Conservation (phyloP, 2,113 vertebrate genomes). For the Ailurus styani region DNA sequence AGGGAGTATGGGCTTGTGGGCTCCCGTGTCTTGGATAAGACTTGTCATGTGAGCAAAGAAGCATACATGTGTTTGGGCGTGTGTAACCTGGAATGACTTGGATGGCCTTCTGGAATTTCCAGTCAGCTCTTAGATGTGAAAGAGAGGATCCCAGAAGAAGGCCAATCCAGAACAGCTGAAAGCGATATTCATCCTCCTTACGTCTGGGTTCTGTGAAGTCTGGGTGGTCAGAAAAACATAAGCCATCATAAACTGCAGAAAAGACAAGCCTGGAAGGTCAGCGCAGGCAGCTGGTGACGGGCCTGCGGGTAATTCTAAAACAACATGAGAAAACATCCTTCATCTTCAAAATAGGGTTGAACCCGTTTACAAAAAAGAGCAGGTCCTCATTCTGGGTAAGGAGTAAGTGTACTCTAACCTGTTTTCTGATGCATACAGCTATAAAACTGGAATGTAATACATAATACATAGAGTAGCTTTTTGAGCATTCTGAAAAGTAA, state of each 20-base stretch:
- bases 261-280: not conserved
- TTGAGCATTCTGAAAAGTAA: not conserved
- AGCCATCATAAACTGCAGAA: not conserved
- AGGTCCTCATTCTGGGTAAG: not conserved
- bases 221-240: not conserved
- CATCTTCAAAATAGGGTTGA: not conserved
- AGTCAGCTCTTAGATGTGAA: not conserved
- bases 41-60: rapidly evolving
- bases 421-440: rapidly evolving
- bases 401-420: rapidly evolving
- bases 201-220: not conserved
- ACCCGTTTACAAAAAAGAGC: not conserved
- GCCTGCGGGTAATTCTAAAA: not conserved
- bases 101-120: not conserved
- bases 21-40: not conserved
- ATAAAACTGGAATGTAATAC: rapidly evolving
- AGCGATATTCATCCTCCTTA: not conserved
- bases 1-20: not conserved
- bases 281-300: not conserved
- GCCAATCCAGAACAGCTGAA: not conserved
- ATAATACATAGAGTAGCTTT: not conserved
- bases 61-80: not conserved
- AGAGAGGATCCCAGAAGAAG: not conserved
- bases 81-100: not conserved
- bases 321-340: not conserved